Evolutionary conservation across 2,797 vertebrate genomes (phyloP).

Genomic region (Fistularia commersonii): DNA sequence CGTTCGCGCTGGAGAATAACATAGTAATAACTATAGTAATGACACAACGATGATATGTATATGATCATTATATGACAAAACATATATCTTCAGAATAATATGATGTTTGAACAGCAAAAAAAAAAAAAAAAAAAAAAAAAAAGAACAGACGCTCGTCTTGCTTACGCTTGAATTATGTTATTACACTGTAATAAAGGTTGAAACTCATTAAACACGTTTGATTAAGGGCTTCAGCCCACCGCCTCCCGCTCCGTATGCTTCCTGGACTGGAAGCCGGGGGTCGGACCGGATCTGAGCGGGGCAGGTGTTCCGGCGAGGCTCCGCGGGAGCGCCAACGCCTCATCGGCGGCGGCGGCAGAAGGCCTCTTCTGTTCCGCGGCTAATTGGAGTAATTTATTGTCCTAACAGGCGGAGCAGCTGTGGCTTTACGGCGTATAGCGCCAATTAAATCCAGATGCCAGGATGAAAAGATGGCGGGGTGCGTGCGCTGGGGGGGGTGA

Average conservation of each 20-base stretch:
- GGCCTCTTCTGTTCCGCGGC: constrained; percentile 59
- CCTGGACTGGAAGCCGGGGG: constrained; percentile 38
- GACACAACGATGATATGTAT: too few relatives aligned
- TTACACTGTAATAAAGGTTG: too few relatives aligned
- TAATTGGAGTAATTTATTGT: constrained; percentile 78
- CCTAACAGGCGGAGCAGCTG: constrained; percentile 75
- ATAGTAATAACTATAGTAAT: too few relatives aligned
- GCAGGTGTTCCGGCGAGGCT: constrained; percentile 44
- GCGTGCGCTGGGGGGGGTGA: constrained; percentile 29
- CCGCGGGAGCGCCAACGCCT: constrained; percentile 25
- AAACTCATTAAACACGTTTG: too few relatives aligned
- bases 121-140: too few relatives aligned
- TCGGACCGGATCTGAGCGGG: constrained; percentile 41
- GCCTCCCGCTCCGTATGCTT: constrained; percentile 26
- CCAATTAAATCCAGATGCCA: constrained; percentile 74
- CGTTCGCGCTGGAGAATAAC: too few relatives aligned
- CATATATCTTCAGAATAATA: too few relatives aligned
- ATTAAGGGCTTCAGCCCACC: too few relatives aligned
- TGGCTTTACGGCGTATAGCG: constrained; percentile 58
- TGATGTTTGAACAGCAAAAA: too few relatives aligned
- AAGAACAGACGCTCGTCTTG: too few relatives aligned
- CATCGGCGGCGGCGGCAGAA: constrained; percentile 44
- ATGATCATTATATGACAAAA: too few relatives aligned
- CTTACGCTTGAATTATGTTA: too few relatives aligned
- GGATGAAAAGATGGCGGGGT: constrained; percentile 52